Conservation (phyloP, 2,797 vertebrate genomes). For the Sciurus vulgaris region DNA sequence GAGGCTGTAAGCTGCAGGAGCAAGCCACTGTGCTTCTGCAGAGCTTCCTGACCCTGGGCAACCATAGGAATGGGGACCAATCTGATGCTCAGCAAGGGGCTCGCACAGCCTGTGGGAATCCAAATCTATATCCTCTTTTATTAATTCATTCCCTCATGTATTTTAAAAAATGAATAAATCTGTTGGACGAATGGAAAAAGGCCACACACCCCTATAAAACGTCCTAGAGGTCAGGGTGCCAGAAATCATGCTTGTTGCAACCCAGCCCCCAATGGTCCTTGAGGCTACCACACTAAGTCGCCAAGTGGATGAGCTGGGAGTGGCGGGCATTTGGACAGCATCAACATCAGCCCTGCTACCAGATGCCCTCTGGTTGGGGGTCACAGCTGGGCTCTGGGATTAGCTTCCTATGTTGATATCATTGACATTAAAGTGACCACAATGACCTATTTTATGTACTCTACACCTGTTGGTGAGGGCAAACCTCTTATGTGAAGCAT, state of each 20-base stretch:
- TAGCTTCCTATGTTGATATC: not conserved
- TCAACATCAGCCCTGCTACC: not conserved
- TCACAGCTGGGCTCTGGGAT: not conserved
- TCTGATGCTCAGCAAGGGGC: not conserved
- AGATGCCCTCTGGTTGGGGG: not conserved
- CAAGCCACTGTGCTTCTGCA: fast-evolving
- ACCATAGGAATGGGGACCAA: not conserved
- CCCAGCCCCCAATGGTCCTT: not conserved
- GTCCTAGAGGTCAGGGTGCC: fast-evolving
- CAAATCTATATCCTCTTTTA: not conserved
- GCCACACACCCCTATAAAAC: fast-evolving
- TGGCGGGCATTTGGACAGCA: not conserved
- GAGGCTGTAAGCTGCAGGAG: fast-evolving
- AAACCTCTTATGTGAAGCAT: not conserved
- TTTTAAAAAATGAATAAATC: not conserved
- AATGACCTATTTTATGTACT: not conserved
- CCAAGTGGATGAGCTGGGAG: not conserved
- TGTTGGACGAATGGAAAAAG: not conserved
- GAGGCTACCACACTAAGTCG: not conserved
- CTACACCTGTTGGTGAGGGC: not conserved
- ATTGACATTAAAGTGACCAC: not conserved
- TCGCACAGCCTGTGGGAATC: not conserved
- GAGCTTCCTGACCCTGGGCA: not conserved
- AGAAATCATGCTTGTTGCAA: not conserved
- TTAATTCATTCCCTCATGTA: not conserved